Conservation (phyloP, 2,888 invertebrate genomes). For the Onchidella celtica region DNA sequence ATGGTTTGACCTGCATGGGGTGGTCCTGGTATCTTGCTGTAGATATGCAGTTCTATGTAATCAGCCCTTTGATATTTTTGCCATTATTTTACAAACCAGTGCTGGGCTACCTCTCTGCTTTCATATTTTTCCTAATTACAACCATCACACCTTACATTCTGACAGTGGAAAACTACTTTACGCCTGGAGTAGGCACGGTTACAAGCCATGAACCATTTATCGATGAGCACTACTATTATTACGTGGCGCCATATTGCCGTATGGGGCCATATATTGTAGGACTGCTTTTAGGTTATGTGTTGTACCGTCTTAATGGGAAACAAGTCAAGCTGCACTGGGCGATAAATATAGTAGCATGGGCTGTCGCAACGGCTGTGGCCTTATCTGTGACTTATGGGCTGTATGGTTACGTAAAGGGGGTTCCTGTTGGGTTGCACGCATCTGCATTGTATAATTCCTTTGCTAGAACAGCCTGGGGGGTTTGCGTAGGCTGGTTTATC, state of each 20-base stretch:
- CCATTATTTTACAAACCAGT: constrained; percentile 57
- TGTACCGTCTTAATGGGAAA: constrained; percentile 65
- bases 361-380: constrained; percentile 63
- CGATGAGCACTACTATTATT: constrained; percentile 54
- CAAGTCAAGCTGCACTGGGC: constrained; percentile 55
- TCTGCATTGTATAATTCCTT: constrained; percentile 80
- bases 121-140: neutral
- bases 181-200: neutral
- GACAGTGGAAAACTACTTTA: neutral
- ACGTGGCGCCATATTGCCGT: constrained; percentile 80
- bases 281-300: constrained; percentile 76
- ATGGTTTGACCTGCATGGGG: constrained; percentile 65
- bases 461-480: constrained; percentile 81
- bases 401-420: constrained; percentile 68
- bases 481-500: constrained; percentile 82
- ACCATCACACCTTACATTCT: constrained; percentile 4
- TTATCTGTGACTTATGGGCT: constrained; percentile 76
- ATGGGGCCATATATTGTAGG: constrained; percentile 80
- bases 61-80: constrained; percentile 67
- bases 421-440: constrained; percentile 8
- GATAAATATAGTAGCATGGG: constrained; percentile 70
- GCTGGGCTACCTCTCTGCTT: neutral
- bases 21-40: constrained; percentile 74
- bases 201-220: neutral
- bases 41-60: constrained; percentile 75